These are phyloP conservation scores for Smithornis capensis DNA, from an alignment of 2,113 vertebrate species.

Conservation along the genomic window DNA sequence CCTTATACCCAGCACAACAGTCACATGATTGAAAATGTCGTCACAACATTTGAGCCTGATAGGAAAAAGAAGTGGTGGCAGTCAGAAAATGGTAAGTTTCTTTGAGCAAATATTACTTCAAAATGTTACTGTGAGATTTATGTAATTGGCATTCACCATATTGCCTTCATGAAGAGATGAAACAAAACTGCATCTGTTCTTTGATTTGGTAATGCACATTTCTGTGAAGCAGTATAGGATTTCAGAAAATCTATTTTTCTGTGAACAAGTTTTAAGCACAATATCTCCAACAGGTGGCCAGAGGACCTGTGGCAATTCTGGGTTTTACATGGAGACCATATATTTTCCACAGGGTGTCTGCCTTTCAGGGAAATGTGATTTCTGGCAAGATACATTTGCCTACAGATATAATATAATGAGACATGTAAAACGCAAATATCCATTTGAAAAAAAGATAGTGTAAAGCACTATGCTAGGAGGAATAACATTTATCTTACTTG, in stretches of 20 bases:
- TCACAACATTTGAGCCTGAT: slow-evolving; percentile 79
- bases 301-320: neutral
- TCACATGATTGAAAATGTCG: slow-evolving; percentile 84
- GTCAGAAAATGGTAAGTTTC: slow-evolving; percentile 83
- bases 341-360: neutral
- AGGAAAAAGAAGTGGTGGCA: slow-evolving; percentile 89
- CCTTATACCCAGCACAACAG: slow-evolving; percentile 76
- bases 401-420: neutral
- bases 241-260: neutral
- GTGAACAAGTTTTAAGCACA: neutral
- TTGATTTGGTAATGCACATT: neutral
- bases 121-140: neutral
- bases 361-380: neutral
- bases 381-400: neutral
- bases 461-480: neutral
- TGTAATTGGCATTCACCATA: neutral
- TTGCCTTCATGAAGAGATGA: neutral
- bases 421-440: neutral
- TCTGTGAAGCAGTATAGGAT: neutral
- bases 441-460: neutral
- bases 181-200: neutral
- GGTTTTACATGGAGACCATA: accelerated
- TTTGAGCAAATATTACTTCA: neutral
- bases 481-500: neutral
- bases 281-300: neutral